phyloP scores from a whole-genome alignment of 1,140 invertebrate genomes.

The Zaprionus kolodkinae region DNA sequence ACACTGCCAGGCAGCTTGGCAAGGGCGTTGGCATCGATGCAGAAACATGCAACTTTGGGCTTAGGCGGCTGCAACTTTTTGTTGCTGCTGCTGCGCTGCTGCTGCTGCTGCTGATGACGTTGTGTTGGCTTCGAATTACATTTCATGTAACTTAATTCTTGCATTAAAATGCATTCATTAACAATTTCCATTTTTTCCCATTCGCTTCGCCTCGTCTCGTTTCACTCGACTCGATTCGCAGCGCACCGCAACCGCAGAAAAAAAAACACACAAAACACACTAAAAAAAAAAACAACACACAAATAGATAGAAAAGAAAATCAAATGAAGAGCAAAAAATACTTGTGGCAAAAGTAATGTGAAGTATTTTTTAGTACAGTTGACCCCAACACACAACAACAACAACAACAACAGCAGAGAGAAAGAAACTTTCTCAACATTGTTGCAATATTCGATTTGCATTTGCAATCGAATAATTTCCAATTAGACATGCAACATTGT shows the following conservation, averaged over 20 bases:
- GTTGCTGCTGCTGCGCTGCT: slow-evolving; percentile 11
- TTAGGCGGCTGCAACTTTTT: slow-evolving; percentile 56
- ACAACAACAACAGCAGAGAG: too few species aligned
- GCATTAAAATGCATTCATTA: slow-evolving; percentile 81
- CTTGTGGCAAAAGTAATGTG: slow-evolving; percentile 41
- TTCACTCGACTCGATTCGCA: background rate
- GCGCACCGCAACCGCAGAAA: slow-evolving; percentile 52
- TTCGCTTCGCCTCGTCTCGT: slow-evolving; percentile 11
- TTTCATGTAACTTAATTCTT: slow-evolving; percentile 80
- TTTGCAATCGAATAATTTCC: background rate
- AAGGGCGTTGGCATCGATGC: slow-evolving; percentile 77
- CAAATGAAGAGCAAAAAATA: slow-evolving; percentile 24
- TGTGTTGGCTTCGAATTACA: slow-evolving; percentile 60
- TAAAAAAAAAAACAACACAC: background rate
- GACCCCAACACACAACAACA: too few species aligned
- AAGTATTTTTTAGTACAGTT: slow-evolving; percentile 66
- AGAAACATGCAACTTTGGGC: slow-evolving; percentile 62
- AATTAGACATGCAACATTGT: slow-evolving; percentile 4
- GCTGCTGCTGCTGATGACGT: slow-evolving; percentile 40
- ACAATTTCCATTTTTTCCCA: slow-evolving; percentile 45
- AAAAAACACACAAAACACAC: slow-evolving; percentile 23
- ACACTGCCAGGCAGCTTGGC: slow-evolving; percentile 33
- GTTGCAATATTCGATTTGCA: slow-evolving; percentile 12
- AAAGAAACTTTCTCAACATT: slow-evolving; percentile 63
- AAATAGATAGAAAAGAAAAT: slow-evolving; percentile 29